Base-by-base conservation (phyloP, 1,140 invertebrate species). In the Vanessa atalanta region DNA sequence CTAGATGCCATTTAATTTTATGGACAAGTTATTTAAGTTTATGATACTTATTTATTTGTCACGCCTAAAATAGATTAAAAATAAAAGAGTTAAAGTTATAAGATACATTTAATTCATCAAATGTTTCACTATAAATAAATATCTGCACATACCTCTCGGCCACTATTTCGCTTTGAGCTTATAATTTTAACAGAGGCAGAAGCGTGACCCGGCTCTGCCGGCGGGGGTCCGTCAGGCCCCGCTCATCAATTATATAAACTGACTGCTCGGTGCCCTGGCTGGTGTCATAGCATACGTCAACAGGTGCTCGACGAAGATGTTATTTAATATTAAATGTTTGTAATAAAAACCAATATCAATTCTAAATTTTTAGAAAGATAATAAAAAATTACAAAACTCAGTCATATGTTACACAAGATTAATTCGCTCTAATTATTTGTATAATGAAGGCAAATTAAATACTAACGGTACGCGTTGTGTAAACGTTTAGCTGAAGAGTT, bases 181-280 rank as follows among this genome's bases (percentile, higher is more conserved):
- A 16, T 79, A 20, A 15, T 77, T 81, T 78, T 63, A 23, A 14
- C 72, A 55, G 11, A 11, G 4, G 14, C 9, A 37, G n/a, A 72
- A 77, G 65, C 84, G 75, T 87, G 86, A 86, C 83, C 83, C 85
- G 76, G 55, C 63, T 31, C 47, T 77, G 79, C 74, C 84, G 73
- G 77, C 82, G 82, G 88, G 86, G 86, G 85, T 86, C 83, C 86
- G 65, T 37, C 72, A 72, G 75, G 68, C 68, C 76, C 75, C 78
- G 75, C 83, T 84, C 88, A 89, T 89, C 87, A 87, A 89, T 90
- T 86, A 88, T 78, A 77, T 65, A 67, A 55, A 64, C 70, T 77
- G 68, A 77, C 77, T 64, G 73, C 71, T 70, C 70, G 78, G 68
- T 71, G 77, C 82, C 73, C 78, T 78, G 74, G 63, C 50, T 73